Base-by-base conservation (phyloP, 2,113 vertebrate species). In the Panthera tigris region DNA sequence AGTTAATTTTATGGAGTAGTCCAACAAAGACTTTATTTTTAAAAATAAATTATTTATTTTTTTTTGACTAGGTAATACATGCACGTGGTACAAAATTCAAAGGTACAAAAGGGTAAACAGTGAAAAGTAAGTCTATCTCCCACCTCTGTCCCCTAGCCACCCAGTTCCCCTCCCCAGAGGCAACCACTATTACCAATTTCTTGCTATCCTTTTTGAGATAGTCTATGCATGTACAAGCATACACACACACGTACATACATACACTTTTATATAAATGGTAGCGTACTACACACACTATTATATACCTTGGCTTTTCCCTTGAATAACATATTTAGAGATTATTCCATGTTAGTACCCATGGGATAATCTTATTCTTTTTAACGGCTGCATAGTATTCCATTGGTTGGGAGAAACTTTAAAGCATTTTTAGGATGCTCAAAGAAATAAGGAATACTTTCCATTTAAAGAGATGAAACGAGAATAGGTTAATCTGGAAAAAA, bases 31-130 rank as follows among this genome's bases (percentile, higher is more conserved):
- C 89, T 97, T 98, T 94, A 97, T 95, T 97, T 95, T 91, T 11
- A 80, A 98, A 97, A 98, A 97, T 97, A 96, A 98, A 98, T 97
- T 97, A 97, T 94, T 91, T 95, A 94, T 95, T 98, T 97, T 96
- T 98, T 94, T 97, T 98, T 94, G 96, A 98, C 97, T 97, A 98
- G 97, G 97, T 98, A 97, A 98, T 98, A 97, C 97, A 97, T 97
- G 97, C 97, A 97, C 83, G 90, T 98, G 97, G 79, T 98, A 98
- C 97, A 98, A 98, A 97, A 98, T 98, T 98, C 96, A 98, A 98
- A 97, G 97, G 96, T 98, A 98, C 98, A 98, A 98, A 98, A 97
- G 97, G 98, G 98, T 98, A 98, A 97, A 98, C 97, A 98, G 97
- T 98, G 92, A 98, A 98, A 98, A 98, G 97, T 98, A 98, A 98